Percentiles rank a stretch among this genome's conserved stretches.
Evolutionary conservation across 2,113 vertebrate species (phyloP).

Genomic region (Pedionomus torquatus): DNA sequence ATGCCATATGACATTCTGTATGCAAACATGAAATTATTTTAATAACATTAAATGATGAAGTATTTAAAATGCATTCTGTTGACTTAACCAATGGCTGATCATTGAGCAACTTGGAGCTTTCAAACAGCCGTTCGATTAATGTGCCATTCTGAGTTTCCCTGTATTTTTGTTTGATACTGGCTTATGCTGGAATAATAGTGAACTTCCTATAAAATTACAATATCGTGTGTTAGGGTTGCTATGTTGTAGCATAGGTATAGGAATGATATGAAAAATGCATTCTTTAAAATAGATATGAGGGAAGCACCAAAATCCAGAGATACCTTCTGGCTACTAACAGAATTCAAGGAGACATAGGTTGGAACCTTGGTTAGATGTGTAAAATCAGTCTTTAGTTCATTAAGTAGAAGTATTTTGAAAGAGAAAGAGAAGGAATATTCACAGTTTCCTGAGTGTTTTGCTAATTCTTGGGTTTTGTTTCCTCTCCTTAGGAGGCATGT

Average conservation of each 20-base stretch:
- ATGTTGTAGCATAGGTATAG: background rate
- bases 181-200: background rate
- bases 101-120: background rate
- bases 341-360: background rate
- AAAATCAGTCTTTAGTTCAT: background rate
- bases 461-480: background rate
- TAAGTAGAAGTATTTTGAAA: background rate
- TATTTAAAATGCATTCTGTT: slow-evolving; percentile 25
- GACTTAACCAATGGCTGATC: background rate
- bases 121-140: background rate
- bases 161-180: background rate
- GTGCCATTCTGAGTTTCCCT: background rate
- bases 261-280: background rate
- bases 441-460: background rate
- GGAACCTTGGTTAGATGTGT: background rate
- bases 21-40: slow-evolving; percentile 62
- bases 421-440: background rate
- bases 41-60: slow-evolving; percentile 52
- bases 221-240: background rate
- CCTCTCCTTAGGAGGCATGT: background rate
- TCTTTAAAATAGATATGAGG: background rate
- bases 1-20: slow-evolving; percentile 29
- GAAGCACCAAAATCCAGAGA: background rate
- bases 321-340: background rate
- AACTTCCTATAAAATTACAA: background rate